Percentiles rank a stretch among this genome's conserved stretches.
Conservation (phyloP, 64 coral and sea anemone species). For the Actinia equina region DNA sequence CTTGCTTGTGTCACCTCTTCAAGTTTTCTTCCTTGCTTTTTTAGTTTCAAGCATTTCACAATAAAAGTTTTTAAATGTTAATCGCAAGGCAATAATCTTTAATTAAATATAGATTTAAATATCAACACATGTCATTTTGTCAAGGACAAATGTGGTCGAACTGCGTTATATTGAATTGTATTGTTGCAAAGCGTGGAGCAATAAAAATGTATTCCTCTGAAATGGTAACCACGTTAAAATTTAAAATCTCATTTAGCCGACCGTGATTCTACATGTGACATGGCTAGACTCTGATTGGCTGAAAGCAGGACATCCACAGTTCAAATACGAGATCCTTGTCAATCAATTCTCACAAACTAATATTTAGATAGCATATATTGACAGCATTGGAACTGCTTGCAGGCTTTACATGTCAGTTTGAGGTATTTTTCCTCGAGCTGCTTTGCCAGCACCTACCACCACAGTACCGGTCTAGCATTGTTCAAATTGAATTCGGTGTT, state of each 20-base stretch:
- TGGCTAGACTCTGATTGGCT: not conserved
- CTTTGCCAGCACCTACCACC: not conserved
- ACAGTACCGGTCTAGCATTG: not conserved
- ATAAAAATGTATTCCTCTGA: not conserved
- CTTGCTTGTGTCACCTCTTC: too few species aligned
- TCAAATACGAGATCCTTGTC: slow-evolving; percentile 1
- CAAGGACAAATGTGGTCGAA: not conserved
- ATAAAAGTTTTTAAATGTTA: not conserved
- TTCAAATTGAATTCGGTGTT: not conserved
- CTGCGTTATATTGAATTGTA: slow-evolving; percentile 2
- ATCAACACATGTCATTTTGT: slow-evolving; percentile 2
- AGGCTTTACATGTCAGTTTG: not conserved
- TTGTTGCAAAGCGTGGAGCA: slow-evolving; percentile 8
- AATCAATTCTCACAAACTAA: slow-evolving; percentile 7
- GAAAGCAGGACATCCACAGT: not conserved
- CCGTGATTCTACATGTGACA: slow-evolving; percentile 10
- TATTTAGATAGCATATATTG: slow-evolving; percentile 7
- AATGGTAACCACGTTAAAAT: not conserved
- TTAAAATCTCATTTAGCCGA: slow-evolving; percentile 17
- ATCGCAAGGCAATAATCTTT: not conserved
- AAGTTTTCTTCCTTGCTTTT: too few species aligned
- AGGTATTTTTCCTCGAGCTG: not conserved
- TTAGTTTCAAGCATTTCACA: not conserved
- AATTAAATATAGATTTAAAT: not conserved
- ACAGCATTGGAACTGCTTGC: not conserved